Evolutionary conservation across 2,888 invertebrate genomes (phyloP).

Genomic region (Drosophila borborema): DNA sequence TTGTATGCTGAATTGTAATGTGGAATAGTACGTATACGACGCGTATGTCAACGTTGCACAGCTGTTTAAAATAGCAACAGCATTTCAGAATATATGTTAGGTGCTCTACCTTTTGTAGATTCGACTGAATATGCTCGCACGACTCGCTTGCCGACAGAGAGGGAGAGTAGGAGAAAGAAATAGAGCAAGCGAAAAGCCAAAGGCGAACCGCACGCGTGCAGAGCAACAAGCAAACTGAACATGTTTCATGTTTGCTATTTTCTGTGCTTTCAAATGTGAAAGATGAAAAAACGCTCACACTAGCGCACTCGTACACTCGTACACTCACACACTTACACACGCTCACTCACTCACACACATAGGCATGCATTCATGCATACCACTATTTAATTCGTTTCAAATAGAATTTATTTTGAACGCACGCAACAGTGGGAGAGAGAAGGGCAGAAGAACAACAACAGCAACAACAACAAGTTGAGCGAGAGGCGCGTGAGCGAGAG

Average conservation of each 20-base stretch:
- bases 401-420: constrained; percentile 69
- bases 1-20: constrained; percentile 38
- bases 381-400: constrained; percentile 73
- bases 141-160: constrained; percentile 11
- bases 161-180: background rate
- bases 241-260: constrained; percentile 77
- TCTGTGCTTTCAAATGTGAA: constrained; percentile 64
- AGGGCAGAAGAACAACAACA: constrained; percentile 11
- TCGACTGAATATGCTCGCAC: constrained; percentile 25
- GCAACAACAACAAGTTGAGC: constrained; percentile 28
- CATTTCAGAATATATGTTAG: constrained; percentile 36
- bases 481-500: constrained; percentile 73
- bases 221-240: constrained; percentile 82
- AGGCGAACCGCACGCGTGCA: constrained; percentile 77
- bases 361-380: constrained; percentile 60
- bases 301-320: constrained; percentile 19
- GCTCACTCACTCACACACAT: constrained; percentile 14
- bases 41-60: constrained; percentile 65
- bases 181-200: constrained; percentile 19
- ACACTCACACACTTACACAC: constrained; percentile 3
- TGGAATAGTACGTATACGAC: constrained; percentile 68
- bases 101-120: constrained; percentile 68
- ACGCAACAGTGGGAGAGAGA: constrained; percentile 50
- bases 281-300: constrained; percentile 67
- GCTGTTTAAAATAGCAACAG: constrained; percentile 67